Evolutionary conservation across 2,888 invertebrate species (phyloP).

Genomic region (Lasioglossum oenotherae): DNA sequence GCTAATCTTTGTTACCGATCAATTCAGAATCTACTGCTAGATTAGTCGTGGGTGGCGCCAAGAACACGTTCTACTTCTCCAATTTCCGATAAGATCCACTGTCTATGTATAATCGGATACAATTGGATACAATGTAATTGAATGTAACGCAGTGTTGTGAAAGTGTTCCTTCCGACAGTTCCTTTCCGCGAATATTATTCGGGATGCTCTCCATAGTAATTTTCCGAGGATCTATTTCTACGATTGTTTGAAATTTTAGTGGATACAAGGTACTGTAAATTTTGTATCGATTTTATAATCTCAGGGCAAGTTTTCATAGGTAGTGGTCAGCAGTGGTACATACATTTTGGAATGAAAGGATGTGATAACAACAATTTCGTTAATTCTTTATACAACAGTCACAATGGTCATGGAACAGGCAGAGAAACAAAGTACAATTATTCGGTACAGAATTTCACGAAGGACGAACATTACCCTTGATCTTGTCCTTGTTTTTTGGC

Average conservation of each 20-base stretch:
- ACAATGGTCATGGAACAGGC: not conserved
- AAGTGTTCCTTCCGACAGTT: not conserved
- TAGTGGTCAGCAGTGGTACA: too few species aligned
- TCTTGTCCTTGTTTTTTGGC: not conserved
- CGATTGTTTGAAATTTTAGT: not conserved
- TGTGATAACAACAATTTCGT: slow-evolving; percentile 6
- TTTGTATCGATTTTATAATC: not conserved
- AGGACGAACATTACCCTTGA: not conserved
- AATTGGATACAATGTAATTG: not conserved
- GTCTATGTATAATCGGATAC: not conserved
- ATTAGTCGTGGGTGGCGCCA: not conserved
- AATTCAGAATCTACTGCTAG: not conserved
- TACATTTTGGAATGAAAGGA: not conserved
- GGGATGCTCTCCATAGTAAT: not conserved
- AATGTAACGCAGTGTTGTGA: not conserved
- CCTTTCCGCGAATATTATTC: not conserved
- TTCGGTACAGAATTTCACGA: not conserved
- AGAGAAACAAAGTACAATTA: slow-evolving; percentile 1
- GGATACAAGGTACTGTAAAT: not conserved
- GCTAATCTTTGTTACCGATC: not conserved
- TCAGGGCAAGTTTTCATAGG: not conserved
- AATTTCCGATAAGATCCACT: not conserved
- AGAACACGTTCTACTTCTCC: not conserved
- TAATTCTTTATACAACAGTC: slow-evolving; percentile 20
- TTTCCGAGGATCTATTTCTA: not conserved